A percentile compares a stretch with the other conserved stretches of the same genome.
phyloP scores from a whole-genome alignment of 2,888 invertebrate species.

The Hyposoter dolosus region DNA sequence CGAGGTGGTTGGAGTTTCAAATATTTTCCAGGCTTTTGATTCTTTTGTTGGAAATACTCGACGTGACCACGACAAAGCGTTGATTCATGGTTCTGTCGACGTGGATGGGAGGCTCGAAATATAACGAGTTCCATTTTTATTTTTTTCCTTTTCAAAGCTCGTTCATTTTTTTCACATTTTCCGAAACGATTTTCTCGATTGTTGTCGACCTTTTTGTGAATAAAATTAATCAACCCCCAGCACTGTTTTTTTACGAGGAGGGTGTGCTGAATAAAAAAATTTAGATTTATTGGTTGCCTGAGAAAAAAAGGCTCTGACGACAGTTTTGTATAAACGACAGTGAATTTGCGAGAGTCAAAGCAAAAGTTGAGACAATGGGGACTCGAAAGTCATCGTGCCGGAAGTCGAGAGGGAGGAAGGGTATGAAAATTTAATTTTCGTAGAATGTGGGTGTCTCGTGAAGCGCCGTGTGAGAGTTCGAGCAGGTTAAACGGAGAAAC shows the following conservation, averaged over 20 bases:
- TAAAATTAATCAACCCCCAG: slow-evolving; percentile 42
- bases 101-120: slow-evolving; percentile 7
- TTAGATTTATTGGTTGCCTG: slow-evolving; percentile 59
- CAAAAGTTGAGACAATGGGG: slow-evolving; percentile 26
- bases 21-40: slow-evolving; percentile 58
- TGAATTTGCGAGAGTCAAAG: slow-evolving; percentile 16
- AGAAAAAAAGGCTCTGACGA: slow-evolving; percentile 39
- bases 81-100: slow-evolving; percentile 14
- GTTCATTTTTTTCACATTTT: background rate
- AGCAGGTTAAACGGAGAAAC: slow-evolving; percentile 37
- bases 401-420: slow-evolving; percentile 20
- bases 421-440: slow-evolving; percentile 62
- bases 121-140: background rate
- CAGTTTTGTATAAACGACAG: background rate
- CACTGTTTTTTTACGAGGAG: slow-evolving; percentile 11
- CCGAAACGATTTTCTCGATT: background rate
- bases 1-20: slow-evolving; percentile 19
- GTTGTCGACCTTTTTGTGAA: background rate
- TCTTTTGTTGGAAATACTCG: slow-evolving; percentile 32
- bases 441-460: slow-evolving; percentile 35
- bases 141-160: background rate
- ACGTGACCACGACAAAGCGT: slow-evolving; percentile 49
- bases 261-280: slow-evolving; percentile 36
- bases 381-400: slow-evolving; percentile 41
- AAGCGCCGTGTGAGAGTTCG: slow-evolving; percentile 26